Conservation (phyloP, 2,113 vertebrate species). For the Brachyhypopomus gauderio region DNA sequence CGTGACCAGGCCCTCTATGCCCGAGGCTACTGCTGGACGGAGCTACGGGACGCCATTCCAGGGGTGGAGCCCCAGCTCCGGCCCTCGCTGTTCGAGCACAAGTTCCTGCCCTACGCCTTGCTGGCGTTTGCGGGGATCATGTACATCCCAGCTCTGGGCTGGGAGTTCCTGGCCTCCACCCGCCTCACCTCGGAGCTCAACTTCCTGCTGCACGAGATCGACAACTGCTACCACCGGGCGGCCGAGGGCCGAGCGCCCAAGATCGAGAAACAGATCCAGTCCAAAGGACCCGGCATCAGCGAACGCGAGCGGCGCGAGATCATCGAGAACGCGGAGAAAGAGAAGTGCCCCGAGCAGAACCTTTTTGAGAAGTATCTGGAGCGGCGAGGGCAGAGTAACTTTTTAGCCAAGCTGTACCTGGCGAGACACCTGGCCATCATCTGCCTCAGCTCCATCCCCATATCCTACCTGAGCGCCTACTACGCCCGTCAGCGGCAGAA, state of each 20-base stretch:
- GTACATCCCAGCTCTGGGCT: constrained; percentile 95
- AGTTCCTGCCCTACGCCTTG: constrained; percentile 96
- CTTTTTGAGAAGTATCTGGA: constrained; percentile 98
- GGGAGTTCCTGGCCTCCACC: constrained; percentile 97
- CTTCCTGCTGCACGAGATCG: constrained; percentile 98
- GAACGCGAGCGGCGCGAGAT: constrained; percentile 94
- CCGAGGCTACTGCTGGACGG: constrained; percentile 99
- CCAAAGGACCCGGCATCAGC: constrained; percentile 94
- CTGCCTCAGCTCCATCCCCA: constrained; percentile 94
- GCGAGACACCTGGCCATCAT: constrained; percentile 93
- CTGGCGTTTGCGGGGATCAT: constrained; percentile 97
- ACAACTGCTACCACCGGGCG: constrained; percentile 98
- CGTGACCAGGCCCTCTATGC: constrained; percentile 98
- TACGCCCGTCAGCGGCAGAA: constrained; percentile 95
- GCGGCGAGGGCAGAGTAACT: constrained; percentile 94
- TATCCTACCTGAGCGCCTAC: constrained; percentile 94
- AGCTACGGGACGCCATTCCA: constrained; percentile 91
- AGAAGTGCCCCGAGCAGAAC: constrained; percentile 98
- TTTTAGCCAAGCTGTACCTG: constrained; percentile 94
- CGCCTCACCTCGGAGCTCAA: constrained; percentile 98
- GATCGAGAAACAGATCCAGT: constrained; percentile 99
- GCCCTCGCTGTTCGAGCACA: constrained; percentile 96
- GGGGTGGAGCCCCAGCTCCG: constrained; percentile 87
- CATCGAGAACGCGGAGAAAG: constrained; percentile 98
- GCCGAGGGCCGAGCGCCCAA: constrained; percentile 97